phyloP scores from a whole-genome alignment of 2,888 invertebrate species.

The Pterobdella sp. region DNA sequence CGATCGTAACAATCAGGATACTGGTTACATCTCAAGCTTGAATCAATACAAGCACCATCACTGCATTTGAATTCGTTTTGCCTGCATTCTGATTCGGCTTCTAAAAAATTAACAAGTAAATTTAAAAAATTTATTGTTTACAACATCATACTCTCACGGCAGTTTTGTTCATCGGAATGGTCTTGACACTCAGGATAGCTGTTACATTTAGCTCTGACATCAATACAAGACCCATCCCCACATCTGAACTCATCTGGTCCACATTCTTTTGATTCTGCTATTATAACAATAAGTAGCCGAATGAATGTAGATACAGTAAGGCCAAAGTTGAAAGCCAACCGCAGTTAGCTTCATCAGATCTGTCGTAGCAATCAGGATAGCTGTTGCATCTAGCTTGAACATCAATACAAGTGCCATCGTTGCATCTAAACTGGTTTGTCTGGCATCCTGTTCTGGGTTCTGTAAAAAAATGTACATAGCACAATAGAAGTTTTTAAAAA shows the following conservation, averaged over 20 bases:
- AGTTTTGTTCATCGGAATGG: conserved; percentile 49
- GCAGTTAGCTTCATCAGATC: conserved; percentile 59
- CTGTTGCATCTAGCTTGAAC: conserved; percentile 73
- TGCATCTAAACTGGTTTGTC: conserved; percentile 22
- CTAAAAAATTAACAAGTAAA: background rate
- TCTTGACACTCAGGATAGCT: conserved; percentile 49
- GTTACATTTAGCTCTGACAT: conserved; percentile 60
- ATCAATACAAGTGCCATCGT: conserved; percentile 63
- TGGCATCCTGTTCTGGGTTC: background rate
- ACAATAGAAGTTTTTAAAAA: too few species aligned
- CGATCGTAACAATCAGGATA: conserved; percentile 89
- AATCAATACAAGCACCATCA: conserved; percentile 32
- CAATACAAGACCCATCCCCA: conserved; percentile 65
- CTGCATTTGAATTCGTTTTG: conserved; percentile 32
- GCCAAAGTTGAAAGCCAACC: too few species aligned
- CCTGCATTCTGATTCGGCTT: background rate
- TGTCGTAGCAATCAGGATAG: conserved; percentile 60
- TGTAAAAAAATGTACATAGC: too few species aligned
- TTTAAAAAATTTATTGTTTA: background rate
- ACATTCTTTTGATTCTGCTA: background rate
- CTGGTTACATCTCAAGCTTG: conserved; percentile 55
- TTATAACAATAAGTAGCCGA: background rate
- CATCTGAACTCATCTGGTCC: conserved; percentile 42
- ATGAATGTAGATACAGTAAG: background rate
- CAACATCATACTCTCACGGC: conserved; percentile 35